phyloP scores from a whole-genome alignment of 2,888 invertebrate genomes.

The Nomada ferruginata region DNA sequence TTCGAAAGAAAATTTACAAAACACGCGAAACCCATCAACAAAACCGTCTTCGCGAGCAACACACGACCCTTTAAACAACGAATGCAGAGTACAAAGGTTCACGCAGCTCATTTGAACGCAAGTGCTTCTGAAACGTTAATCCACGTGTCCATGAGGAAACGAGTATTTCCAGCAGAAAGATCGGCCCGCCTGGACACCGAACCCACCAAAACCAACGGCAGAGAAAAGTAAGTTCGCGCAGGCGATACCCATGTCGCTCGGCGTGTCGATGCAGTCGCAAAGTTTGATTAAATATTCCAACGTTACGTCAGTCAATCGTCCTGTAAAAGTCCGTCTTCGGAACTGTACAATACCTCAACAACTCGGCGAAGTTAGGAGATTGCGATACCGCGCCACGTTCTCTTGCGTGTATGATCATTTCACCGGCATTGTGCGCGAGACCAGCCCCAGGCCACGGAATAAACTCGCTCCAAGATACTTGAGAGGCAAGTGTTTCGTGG shows the following conservation, averaged over 20 bases:
- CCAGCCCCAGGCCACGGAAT: constrained; percentile 63
- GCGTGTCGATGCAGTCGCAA: not conserved
- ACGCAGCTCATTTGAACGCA: not conserved
- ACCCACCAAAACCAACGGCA: not conserved
- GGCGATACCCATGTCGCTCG: not conserved
- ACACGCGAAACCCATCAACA: too few species aligned
- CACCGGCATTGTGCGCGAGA: constrained; percentile 46
- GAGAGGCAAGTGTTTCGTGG: constrained; percentile 68
- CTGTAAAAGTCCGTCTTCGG: constrained; percentile 13
- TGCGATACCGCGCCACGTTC: constrained; percentile 23
- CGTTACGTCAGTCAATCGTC: constrained; percentile 21
- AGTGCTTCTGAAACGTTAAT: not conserved
- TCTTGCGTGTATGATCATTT: constrained; percentile 54
- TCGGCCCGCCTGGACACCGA: not conserved
- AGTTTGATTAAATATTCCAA: constrained; percentile 26
- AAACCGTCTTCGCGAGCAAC: too few species aligned
- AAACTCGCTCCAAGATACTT: constrained; percentile 67
- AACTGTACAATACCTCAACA: constrained; percentile 35
- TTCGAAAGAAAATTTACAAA: too few species aligned
- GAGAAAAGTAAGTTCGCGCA: not conserved
- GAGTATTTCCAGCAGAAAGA: not conserved
- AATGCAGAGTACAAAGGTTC: too few species aligned
- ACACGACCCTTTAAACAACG: too few species aligned
- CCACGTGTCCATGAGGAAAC: not conserved
- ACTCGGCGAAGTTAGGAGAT: constrained; percentile 45